Evolutionary conservation across 2,797 vertebrate genomes (phyloP).

Genomic region (Bradypus variegatus): DNA sequence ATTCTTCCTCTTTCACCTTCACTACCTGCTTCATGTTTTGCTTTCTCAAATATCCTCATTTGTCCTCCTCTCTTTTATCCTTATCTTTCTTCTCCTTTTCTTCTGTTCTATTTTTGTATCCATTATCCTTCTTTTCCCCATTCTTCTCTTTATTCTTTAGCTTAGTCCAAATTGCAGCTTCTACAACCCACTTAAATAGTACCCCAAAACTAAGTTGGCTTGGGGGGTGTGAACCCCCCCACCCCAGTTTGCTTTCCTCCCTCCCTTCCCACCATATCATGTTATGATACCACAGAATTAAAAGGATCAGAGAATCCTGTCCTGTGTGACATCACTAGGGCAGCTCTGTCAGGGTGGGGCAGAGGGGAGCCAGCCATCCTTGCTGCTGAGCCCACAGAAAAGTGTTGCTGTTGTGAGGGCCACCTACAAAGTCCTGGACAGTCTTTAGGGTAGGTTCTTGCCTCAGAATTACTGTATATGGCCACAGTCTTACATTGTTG

Average conservation of each 20-base stretch:
- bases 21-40: slow-evolving; percentile 24
- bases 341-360: neutral
- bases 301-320: slow-evolving; percentile 33
- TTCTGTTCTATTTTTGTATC: slow-evolving; percentile 14
- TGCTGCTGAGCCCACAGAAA: neutral
- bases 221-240: neutral
- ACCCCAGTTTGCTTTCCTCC: neutral
- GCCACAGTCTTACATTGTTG: neutral
- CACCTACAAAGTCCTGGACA: neutral
- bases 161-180: slow-evolving; percentile 23
- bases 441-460: neutral
- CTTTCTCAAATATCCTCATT: neutral
- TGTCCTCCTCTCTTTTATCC: neutral
- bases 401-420: neutral
- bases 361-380: neutral
- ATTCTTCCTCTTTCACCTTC: neutral
- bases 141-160: slow-evolving; percentile 29
- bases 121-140: slow-evolving; percentile 33
- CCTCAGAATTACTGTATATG: neutral
- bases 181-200: slow-evolving; percentile 20
- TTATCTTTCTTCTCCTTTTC: slow-evolving; percentile 4
- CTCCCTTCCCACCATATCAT: neutral
- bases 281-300: slow-evolving; percentile 29
- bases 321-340: slow-evolving; percentile 52
- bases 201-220: slow-evolving; percentile 9